A percentile compares a stretch with the other conserved stretches of the same genome.
Conservation (phyloP, 2,888 invertebrate species). For the Sarcophaga variegata region DNA sequence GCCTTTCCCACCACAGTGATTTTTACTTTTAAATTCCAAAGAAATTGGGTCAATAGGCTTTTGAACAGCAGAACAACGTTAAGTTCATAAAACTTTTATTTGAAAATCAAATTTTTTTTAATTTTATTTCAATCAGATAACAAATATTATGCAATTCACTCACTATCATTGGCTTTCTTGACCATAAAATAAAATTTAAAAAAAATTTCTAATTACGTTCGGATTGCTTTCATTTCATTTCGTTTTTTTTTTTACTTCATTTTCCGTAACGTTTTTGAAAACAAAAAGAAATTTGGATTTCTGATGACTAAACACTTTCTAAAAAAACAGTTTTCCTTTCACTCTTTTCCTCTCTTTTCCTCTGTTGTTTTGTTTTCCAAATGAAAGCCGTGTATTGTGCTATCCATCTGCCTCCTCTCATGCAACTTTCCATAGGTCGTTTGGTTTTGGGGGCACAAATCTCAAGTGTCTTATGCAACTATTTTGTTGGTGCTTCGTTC, state of each 20-base stretch:
- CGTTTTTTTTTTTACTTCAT: not conserved
- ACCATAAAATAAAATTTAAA: not conserved
- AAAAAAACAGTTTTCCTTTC: conserved; percentile 39
- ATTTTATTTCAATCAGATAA: not conserved
- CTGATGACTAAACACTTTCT: conserved; percentile 53
- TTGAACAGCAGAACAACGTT: not conserved
- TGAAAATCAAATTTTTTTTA: conserved; percentile 28
- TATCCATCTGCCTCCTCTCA: not conserved
- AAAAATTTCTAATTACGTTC: not conserved
- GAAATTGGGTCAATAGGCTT: conserved; percentile 42
- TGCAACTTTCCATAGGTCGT: not conserved
- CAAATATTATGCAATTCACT: conserved; percentile 48
- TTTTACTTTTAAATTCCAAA: not conserved
- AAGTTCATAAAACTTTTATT: not conserved
- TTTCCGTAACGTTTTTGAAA: no score
- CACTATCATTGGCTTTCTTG: not conserved
- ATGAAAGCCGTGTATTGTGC: not conserved
- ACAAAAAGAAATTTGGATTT: conserved; percentile 26
- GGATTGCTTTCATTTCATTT: conserved; percentile 2
- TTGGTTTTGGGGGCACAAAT: conserved; percentile 28
- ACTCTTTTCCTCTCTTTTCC: not conserved
- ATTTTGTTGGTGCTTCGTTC: not conserved
- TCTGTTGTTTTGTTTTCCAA: conserved; percentile 1
- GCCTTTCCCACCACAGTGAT: not conserved
- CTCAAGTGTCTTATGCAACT: conserved; percentile 64